Percentiles rank a stretch among this genome's conserved stretches.
Evolutionary conservation across 2,888 invertebrate genomes (phyloP).

Genomic region (Noctua fimbriata): DNA sequence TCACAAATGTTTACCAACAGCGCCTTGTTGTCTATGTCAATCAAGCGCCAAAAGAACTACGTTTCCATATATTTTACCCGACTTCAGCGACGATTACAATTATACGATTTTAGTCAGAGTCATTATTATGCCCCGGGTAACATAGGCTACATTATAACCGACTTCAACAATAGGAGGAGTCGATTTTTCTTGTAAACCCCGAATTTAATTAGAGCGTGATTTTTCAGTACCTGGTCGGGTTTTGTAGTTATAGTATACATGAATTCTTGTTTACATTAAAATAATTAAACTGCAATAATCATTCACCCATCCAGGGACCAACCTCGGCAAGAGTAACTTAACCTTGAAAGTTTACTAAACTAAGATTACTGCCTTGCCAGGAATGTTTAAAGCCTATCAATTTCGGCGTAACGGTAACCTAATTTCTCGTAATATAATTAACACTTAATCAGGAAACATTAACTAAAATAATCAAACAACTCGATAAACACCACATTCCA

Average conservation of each 20-base stretch:
- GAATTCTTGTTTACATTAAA: no score
- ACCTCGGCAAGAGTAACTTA: background rate
- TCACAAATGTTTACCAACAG: background rate
- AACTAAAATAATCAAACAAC: constrained; percentile 9
- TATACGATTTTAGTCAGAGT: no score
- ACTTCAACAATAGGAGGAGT: no score
- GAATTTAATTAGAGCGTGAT: no score
- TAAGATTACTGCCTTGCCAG: no score
- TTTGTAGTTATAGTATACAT: no score
- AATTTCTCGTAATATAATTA: constrained; percentile 26
- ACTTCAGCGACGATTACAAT: no score
- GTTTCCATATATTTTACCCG: background rate
- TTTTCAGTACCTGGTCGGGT: no score
- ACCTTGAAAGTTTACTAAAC: background rate
- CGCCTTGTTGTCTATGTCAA: background rate
- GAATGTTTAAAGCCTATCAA: constrained; percentile 8
- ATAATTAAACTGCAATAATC: no score
- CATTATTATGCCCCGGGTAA: no score
- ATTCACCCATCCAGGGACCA: background rate
- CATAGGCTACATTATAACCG: no score
- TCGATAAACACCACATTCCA: constrained; percentile 41
- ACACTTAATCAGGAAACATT: constrained; percentile 17
- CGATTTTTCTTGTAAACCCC: no score
- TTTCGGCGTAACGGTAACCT: constrained; percentile 1
- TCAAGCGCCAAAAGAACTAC: background rate